Evolutionary conservation across 2,888 invertebrate species (phyloP).

Genomic region (Heteropelma amictum): DNA sequence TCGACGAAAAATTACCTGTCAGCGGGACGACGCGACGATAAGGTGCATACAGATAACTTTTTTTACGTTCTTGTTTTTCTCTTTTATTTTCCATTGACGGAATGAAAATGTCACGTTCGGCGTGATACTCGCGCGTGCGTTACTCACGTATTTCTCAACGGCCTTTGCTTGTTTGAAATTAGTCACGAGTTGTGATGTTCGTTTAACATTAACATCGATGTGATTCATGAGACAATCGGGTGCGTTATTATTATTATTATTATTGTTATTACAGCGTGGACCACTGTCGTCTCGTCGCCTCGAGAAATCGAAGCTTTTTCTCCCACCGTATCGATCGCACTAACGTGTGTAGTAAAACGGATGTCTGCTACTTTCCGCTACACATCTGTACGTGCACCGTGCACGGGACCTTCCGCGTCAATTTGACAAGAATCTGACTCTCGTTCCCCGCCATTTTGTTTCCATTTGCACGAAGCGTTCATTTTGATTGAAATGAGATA

Average conservation of each 20-base stretch:
- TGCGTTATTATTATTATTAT: neutral
- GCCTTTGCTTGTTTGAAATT: neutral
- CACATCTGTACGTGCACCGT: no score
- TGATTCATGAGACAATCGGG: conserved; percentile 16
- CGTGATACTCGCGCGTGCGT: neutral
- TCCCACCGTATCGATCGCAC: neutral
- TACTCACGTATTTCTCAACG: neutral
- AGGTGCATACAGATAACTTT: no score
- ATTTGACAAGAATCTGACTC: no score
- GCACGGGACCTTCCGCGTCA: no score
- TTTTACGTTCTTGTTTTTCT: no score
- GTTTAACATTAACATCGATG: neutral
- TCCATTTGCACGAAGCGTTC: no score
- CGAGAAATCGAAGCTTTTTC: neutral
- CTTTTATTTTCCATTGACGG: no score
- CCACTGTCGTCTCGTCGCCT: neutral
- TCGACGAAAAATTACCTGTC: no score
- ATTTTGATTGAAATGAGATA: no score
- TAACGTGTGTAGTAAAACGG: conserved; percentile 1
- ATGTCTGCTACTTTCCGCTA: neutral
- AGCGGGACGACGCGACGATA: no score
- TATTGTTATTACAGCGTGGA: neutral
- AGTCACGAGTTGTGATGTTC: neutral
- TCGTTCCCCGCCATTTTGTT: no score
- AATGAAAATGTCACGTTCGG: no score